Conservation (phyloP, 2,888 invertebrate species). For the Stenchaetothrips biformis region DNA sequence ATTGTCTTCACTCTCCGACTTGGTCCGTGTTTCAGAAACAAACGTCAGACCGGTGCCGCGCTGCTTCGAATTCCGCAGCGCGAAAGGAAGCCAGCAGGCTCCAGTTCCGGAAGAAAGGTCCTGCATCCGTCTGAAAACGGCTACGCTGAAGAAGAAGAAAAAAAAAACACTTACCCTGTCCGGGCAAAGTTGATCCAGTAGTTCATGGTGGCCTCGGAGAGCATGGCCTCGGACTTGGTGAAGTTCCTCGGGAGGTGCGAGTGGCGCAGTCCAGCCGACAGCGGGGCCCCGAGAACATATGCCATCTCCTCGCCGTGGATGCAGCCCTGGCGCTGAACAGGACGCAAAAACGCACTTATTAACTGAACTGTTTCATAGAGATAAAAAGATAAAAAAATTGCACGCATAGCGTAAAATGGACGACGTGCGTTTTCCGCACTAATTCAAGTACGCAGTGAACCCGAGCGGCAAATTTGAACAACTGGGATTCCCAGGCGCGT, state of each 20-base stretch:
- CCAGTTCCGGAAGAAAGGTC: too few species aligned
- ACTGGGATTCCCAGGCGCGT: background rate
- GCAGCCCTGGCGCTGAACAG: slow-evolving; percentile 76
- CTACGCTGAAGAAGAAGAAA: too few species aligned
- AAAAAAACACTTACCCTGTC: slow-evolving; percentile 66
- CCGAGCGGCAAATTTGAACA: background rate
- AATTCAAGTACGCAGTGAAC: background rate
- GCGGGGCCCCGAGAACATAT: slow-evolving; percentile 85
- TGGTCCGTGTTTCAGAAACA: too few species aligned
- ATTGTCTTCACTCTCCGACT: too few species aligned
- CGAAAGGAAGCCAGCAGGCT: too few species aligned
- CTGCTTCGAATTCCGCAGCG: too few species aligned
- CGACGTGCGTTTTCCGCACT: background rate
- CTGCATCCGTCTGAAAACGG: too few species aligned
- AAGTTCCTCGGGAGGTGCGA: slow-evolving; percentile 83
- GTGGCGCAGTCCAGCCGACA: slow-evolving; percentile 65
- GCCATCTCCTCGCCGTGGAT: slow-evolving; percentile 89
- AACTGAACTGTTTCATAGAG: too few species aligned
- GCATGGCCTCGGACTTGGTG: slow-evolving; percentile 76
- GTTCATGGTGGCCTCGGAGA: slow-evolving; percentile 85
- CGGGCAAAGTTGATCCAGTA: slow-evolving; percentile 92
- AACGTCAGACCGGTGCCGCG: too few species aligned
- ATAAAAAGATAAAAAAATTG: too few species aligned
- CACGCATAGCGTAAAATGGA: background rate
- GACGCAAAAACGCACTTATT: background rate